Evolutionary conservation across 1,140 invertebrate species (phyloP), one percentile per base, ranked within the genome.

Genomic region (Bombus waltoni): DNA sequence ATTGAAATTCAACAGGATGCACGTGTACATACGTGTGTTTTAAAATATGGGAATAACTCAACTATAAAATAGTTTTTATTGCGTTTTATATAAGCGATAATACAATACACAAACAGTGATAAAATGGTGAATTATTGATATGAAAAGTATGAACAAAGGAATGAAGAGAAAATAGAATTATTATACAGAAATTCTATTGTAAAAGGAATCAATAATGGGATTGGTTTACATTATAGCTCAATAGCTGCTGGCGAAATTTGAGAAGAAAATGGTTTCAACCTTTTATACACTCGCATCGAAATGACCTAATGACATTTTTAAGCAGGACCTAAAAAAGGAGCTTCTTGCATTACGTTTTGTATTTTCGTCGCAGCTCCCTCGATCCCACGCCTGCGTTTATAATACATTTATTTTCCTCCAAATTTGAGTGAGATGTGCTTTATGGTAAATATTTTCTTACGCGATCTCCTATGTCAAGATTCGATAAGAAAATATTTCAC

Each of bases 251-350:
- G 13, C 11, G 70, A 72, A 72, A 72, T 72, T 72, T n/a, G 40
- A 72, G 38, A 44, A 42, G 70, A 72, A 72, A 72, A 72, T 44
- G 70, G 70, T 42, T 72, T n/a, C 9, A 42, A 72, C 40, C 40
- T 71, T 42, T 35, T 15, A 72, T 72, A 40, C 13, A 72, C 0
- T 18, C 3, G 22, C 32, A 22, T 47, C 2, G 42, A 32, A 35
- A 44, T 22, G 10, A 74, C n/a, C 42, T 32, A 35, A 74, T 53
- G n/a, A 74, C 44, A 74, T 74, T 74, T 74, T 47, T n/a, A 28
- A 74, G 6, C 10, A 11, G 32, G 2, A 35, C 10, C n/a, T 25
- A 35, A 9, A 53, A 74, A 53, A 40, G 25, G 3, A 32, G 38
- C 38, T 9, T 13, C 22, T 40, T 40, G 25, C 5, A 40, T 5